These are phyloP conservation scores for Chionomys nivalis DNA, from an alignment of 2,113 vertebrate genomes.

Conservation along the genomic window DNA sequence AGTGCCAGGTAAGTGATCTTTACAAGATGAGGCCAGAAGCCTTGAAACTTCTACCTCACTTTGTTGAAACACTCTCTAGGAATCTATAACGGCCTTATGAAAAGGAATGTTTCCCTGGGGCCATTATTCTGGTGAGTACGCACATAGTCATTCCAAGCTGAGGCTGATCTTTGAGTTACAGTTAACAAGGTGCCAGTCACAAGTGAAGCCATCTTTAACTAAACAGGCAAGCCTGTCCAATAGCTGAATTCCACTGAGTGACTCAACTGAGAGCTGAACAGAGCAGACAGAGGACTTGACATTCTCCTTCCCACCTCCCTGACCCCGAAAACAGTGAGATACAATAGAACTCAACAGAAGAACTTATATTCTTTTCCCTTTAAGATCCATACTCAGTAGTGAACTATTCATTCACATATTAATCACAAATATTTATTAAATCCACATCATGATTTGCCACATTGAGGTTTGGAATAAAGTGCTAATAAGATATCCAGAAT, in stretches of 20 bases:
- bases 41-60: background rate
- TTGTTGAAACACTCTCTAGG: background rate
- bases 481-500: background rate
- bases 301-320: background rate
- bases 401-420: constrained; percentile 21
- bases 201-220: constrained; percentile 1
- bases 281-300: background rate
- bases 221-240: background rate
- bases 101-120: background rate
- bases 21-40: background rate
- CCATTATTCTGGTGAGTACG: background rate
- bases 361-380: background rate
- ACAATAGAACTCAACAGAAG: background rate
- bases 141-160: background rate
- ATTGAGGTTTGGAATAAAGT: constrained; percentile 38
- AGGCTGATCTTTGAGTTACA: background rate
- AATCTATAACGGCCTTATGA: background rate
- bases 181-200: background rate
- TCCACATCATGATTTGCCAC: background rate
- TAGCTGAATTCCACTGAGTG: background rate
- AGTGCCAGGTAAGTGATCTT: background rate
- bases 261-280: background rate
- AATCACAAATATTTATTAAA: constrained; percentile 27
- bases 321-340: background rate
- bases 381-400: constrained; percentile 4